Percentiles rank a stretch among this genome's conserved stretches.
Conservation (phyloP, 2,888 invertebrate species). For the Candidula unifasciata region DNA sequence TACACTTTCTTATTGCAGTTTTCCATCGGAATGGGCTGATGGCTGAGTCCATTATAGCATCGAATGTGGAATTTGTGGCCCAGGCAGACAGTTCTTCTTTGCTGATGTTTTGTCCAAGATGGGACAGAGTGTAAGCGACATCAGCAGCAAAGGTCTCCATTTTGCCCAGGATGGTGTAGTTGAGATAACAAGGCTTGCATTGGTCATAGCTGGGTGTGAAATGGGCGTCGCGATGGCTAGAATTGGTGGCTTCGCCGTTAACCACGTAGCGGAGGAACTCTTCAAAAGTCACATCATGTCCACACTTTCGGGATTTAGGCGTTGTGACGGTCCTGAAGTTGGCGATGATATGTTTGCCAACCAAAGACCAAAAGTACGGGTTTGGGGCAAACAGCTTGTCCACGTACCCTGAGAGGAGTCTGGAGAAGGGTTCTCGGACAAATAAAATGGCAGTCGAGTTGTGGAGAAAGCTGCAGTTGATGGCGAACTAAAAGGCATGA, state of each 20-base stretch:
- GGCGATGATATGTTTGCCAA: conserved; percentile 56
- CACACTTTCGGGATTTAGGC: conserved; percentile 53
- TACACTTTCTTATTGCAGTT: conserved; percentile 54
- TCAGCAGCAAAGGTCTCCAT: conserved; percentile 50
- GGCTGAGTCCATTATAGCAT: conserved; percentile 60
- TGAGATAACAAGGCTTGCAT: conserved; percentile 49
- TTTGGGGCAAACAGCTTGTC: conserved; percentile 68
- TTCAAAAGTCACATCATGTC: conserved; percentile 64
- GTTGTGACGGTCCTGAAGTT: conserved; percentile 49
- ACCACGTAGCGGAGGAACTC: conserved; percentile 50
- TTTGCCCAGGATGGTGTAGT: conserved; percentile 50
- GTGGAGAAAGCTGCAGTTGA: background rate
- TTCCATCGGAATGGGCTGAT: conserved; percentile 56
- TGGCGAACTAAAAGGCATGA: background rate
- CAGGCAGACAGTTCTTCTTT: conserved; percentile 35
- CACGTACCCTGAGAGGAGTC: conserved; percentile 64
- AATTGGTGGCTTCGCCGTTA: conserved; percentile 32
- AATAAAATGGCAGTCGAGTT: conserved; percentile 56
- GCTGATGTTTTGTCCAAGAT: conserved; percentile 57
- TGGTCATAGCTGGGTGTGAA: conserved; percentile 49
- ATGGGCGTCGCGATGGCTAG: conserved; percentile 38
- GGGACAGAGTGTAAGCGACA: conserved; percentile 31
- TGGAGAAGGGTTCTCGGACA: conserved; percentile 63
- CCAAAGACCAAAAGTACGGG: conserved; percentile 59
- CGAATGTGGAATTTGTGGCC: conserved; percentile 48